Conservation (phyloP, 2,797 vertebrate species). For the Mus spretus region DNA sequence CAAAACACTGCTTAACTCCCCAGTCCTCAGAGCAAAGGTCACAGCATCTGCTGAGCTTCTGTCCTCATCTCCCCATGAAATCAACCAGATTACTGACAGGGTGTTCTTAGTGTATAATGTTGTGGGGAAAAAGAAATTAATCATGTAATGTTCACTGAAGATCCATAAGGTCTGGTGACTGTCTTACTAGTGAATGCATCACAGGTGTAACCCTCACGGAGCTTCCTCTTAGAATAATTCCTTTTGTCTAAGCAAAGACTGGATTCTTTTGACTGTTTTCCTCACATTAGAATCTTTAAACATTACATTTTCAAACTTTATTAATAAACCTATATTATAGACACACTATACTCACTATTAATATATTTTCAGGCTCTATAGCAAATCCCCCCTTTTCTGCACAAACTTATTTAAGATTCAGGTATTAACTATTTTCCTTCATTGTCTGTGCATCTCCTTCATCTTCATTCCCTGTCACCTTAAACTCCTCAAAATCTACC, state of each 20-base stretch:
- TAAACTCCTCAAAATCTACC: background rate
- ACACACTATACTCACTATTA: background rate
- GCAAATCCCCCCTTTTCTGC: background rate
- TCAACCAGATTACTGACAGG: slow-evolving; percentile 73
- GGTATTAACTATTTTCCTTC: background rate
- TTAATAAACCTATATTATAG: background rate
- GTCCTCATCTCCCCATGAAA: slow-evolving; percentile 67
- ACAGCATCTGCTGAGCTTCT: slow-evolving; percentile 75
- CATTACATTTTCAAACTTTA: background rate
- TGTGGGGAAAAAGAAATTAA: slow-evolving; percentile 52
- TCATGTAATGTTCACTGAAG: slow-evolving; percentile 46
- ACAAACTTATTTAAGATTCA: slow-evolving; percentile 46
- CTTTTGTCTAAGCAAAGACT: background rate
- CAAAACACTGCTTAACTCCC: slow-evolving; percentile 60
- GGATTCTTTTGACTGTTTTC: background rate
- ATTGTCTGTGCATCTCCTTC: background rate
- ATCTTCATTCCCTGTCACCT: background rate
- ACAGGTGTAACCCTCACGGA: background rate
- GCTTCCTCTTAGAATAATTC: slow-evolving; percentile 1
- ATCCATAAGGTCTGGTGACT: slow-evolving; percentile 17
- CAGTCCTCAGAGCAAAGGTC: slow-evolving; percentile 66
- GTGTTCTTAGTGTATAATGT: slow-evolving; percentile 63
- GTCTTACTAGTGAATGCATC: slow-evolving; percentile 43
- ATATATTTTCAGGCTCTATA: background rate
- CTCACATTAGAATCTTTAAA: background rate